Conservation (phyloP, 2,797 vertebrate genomes). For the Brachyrhaphis roseni region DNA sequence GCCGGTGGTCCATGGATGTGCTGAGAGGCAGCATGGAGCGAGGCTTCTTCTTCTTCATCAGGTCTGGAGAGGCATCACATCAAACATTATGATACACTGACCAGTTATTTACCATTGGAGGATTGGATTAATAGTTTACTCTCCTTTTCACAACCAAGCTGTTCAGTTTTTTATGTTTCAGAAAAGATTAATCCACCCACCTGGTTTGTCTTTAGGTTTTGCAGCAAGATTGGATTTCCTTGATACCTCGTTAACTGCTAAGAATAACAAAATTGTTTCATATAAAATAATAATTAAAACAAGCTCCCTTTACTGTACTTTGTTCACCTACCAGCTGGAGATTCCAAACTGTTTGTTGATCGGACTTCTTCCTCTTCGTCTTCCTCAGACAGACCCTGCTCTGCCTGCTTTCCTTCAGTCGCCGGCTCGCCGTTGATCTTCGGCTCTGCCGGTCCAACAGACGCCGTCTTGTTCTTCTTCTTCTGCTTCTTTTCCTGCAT, state of each 20-base stretch:
- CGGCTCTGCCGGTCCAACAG: slow-evolving; percentile 8
- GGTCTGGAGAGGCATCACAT: slow-evolving; percentile 8
- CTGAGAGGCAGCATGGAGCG: slow-evolving; percentile 92
- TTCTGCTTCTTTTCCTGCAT: slow-evolving; percentile 91
- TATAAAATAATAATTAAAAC: not conserved
- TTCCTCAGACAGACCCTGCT: slow-evolving; percentile 78
- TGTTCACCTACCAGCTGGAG: slow-evolving; percentile 70
- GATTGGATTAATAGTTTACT: not conserved
- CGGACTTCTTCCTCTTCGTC: slow-evolving; percentile 79
- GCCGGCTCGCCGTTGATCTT: slow-evolving; percentile 70
- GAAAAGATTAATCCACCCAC: slow-evolving; percentile 40
- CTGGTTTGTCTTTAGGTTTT: slow-evolving; percentile 86
- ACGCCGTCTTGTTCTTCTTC: slow-evolving; percentile 85
- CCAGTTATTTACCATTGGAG: not conserved
- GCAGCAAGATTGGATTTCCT: slow-evolving; percentile 44
- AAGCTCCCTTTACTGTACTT: rapidly evolving
- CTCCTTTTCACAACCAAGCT: not conserved
- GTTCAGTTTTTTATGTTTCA: not conserved
- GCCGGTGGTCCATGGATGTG: slow-evolving; percentile 91
- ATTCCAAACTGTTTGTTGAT: slow-evolving; percentile 20
- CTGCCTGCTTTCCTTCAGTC: slow-evolving; percentile 52
- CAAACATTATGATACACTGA: not conserved
- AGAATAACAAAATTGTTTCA: slow-evolving; percentile 20
- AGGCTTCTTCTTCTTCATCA: slow-evolving; percentile 89
- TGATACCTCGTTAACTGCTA: slow-evolving; percentile 58